Percentiles rank a stretch among this genome's conserved stretches.
These are phyloP conservation scores for Atherinomorus stipes DNA, from an alignment of 2,113 vertebrate genomes.

Conservation along the genomic window DNA sequence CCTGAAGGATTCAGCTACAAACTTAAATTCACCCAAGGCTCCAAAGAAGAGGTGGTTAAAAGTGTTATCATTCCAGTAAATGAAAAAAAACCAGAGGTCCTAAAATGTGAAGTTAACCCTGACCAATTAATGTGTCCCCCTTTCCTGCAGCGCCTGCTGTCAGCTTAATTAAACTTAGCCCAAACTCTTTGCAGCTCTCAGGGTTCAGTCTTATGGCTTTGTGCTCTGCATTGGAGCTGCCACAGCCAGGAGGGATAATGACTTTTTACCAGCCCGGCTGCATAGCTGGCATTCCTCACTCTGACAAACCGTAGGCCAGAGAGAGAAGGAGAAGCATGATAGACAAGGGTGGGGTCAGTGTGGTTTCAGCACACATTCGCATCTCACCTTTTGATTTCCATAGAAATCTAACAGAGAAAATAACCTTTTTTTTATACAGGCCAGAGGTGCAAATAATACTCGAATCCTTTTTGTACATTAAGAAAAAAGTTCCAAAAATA, in stretches of 20 bases:
- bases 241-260: constrained; percentile 68
- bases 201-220: constrained; percentile 24
- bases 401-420: background rate
- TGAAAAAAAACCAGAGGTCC: constrained; percentile 10
- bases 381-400: constrained; percentile 36
- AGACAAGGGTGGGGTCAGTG: constrained; percentile 14
- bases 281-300: constrained; percentile 79
- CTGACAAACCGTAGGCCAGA: constrained; percentile 52
- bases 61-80: constrained; percentile 34
- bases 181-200: constrained; percentile 16
- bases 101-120: constrained; percentile 11
- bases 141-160: constrained; percentile 60
- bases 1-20: constrained; percentile 29
- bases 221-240: constrained; percentile 54
- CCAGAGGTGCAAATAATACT: background rate
- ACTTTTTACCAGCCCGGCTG: constrained; percentile 71
- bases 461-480: background rate
- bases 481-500: no score
- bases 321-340: constrained; percentile 4
- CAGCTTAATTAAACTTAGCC: constrained; percentile 59
- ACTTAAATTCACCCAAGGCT: constrained; percentile 3
- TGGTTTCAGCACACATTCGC: background rate
- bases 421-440: no score
- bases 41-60: background rate
- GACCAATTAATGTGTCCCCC: constrained; percentile 10